These are phyloP conservation scores for Cephus pulcher DNA, from an alignment of 2,888 invertebrate species.

Conservation along the genomic window DNA sequence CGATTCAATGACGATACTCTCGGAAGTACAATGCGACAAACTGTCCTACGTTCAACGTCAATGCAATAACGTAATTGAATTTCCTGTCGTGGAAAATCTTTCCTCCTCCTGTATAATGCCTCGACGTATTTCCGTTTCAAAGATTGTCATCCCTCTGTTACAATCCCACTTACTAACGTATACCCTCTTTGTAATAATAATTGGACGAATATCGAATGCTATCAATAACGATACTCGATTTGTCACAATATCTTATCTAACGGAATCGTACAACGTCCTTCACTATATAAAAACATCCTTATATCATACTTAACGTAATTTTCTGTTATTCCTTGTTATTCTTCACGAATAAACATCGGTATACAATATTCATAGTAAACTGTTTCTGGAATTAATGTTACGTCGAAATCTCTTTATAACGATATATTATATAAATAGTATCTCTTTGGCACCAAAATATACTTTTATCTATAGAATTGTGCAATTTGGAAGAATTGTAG, in stretches of 20 bases:
- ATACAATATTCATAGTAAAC: background rate
- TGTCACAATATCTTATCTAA: background rate
- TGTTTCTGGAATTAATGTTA: background rate
- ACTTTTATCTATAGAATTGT: background rate
- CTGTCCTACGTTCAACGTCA: conserved; percentile 14
- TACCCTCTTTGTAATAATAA: background rate
- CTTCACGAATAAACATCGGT: background rate
- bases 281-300: background rate
- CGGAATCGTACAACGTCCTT: background rate
- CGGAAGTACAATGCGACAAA: conserved; percentile 13
- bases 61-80: conserved; percentile 20
- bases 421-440: too few relatives aligned
- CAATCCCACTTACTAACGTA: background rate
- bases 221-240: background rate
- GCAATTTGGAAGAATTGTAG: background rate
- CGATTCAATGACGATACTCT: conserved; percentile 13
- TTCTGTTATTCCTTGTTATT: background rate
- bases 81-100: conserved; percentile 15
- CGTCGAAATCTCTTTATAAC: background rate
- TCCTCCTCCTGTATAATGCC: conserved; percentile 5
- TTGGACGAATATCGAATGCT: background rate
- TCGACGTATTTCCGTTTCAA: background rate
- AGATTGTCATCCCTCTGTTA: background rate
- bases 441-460: background rate
- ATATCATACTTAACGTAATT: background rate